These are phyloP conservation scores for Acrocephalus scirpaceus DNA, from an alignment of 2,797 vertebrate genomes.

Conservation along the genomic window DNA sequence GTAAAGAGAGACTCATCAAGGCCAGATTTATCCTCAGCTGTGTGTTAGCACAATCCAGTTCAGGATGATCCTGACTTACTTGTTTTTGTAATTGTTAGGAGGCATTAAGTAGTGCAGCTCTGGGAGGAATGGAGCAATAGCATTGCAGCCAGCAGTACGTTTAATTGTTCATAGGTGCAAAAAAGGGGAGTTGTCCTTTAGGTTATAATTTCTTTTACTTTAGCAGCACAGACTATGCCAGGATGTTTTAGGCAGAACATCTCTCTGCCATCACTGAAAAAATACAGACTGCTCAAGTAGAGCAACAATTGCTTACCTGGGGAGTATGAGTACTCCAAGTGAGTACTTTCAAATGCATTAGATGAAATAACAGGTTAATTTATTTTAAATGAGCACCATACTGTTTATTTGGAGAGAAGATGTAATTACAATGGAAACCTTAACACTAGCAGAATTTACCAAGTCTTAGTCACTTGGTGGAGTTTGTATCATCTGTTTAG, in stretches of 20 bases:
- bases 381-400: conserved; percentile 59
- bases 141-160: background rate
- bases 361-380: conserved; percentile 52
- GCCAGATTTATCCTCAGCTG: conserved; percentile 35
- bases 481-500: conserved; percentile 22
- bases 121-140: conserved; percentile 27
- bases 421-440: conserved; percentile 51
- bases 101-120: background rate
- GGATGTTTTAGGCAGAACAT: background rate
- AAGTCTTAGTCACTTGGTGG: conserved; percentile 52
- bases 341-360: background rate
- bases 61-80: conserved; percentile 60
- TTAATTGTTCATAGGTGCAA: conserved; percentile 11
- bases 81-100: conserved; percentile 60
- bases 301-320: background rate
- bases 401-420: conserved; percentile 50
- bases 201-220: background rate
- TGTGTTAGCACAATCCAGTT: conserved; percentile 32
- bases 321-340: background rate
- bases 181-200: background rate
- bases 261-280: background rate
- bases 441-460: conserved; percentile 41
- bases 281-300: background rate
- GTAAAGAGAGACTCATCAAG: conserved; percentile 36
- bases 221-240: background rate